Conservation (phyloP, 64 coral and sea anemone genomes). For the Montipora sp. region DNA sequence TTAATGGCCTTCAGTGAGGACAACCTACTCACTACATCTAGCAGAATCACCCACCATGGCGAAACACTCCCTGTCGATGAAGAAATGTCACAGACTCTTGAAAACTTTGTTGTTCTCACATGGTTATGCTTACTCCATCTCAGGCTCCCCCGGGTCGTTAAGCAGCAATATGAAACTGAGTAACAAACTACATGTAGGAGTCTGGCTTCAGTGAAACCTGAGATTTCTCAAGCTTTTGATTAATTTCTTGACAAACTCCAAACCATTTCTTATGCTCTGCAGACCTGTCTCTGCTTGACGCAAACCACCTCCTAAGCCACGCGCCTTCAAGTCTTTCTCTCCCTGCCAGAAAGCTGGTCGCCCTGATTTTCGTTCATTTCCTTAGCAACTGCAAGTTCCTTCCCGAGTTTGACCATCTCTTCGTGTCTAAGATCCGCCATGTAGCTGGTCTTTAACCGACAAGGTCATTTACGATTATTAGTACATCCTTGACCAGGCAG, state of each 20-base stretch:
- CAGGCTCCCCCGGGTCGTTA: neutral
- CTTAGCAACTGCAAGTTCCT: slow-evolving; percentile 27
- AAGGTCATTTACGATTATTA: neutral
- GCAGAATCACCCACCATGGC: neutral
- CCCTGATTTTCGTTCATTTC: slow-evolving; percentile 29
- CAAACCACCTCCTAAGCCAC: neutral
- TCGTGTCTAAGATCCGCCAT: neutral
- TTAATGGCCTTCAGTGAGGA: slow-evolving; percentile 51
- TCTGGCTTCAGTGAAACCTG: slow-evolving; percentile 29
- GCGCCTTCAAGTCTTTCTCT: neutral
- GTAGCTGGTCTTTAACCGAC: neutral
- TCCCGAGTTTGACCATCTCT: neutral
- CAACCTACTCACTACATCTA: slow-evolving; percentile 8
- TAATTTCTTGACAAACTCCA: slow-evolving; percentile 20
- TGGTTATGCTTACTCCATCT: slow-evolving; percentile 48
- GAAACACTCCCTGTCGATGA: neutral
- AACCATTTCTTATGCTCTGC: slow-evolving; percentile 8
- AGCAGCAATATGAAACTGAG: slow-evolving; percentile 1
- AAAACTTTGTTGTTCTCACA: slow-evolving; percentile 44
- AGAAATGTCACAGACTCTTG: slow-evolving; percentile 20
- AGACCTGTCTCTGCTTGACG: neutral
- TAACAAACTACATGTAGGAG: neutral
- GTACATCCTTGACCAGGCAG: neutral
- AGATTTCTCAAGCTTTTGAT: slow-evolving; percentile 13
- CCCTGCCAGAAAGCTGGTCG: slow-evolving; percentile 12